Percentiles rank a stretch among this genome's conserved stretches.
These are phyloP conservation scores for Napeogenes inachia DNA, from an alignment of 2,888 invertebrate species.

Conservation along the genomic window DNA sequence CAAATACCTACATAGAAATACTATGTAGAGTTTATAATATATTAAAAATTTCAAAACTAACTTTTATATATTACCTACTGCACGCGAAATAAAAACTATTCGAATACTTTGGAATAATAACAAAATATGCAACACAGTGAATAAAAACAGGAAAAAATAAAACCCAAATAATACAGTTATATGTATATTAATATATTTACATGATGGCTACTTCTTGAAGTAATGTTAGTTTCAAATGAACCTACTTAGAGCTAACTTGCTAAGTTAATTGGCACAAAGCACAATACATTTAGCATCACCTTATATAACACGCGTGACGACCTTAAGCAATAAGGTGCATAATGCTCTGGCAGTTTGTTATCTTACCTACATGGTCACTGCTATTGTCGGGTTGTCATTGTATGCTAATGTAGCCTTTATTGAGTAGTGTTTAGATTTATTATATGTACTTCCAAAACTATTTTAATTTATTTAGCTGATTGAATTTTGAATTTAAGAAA, in stretches of 20 bases:
- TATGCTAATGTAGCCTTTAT: neutral
- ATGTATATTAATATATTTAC: no score
- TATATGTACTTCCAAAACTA: neutral
- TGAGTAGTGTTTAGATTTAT: neutral
- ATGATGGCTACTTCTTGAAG: no score
- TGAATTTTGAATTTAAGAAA: neutral
- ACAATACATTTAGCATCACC: constrained; percentile 28
- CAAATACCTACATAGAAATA: no score
- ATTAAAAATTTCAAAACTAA: no score
- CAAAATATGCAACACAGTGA: no score
- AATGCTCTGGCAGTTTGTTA: neutral
- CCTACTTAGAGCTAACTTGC: constrained; percentile 17
- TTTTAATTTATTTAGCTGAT: neutral
- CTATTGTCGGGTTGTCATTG: neutral
- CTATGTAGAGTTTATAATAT: no score
- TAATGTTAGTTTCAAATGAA: neutral
- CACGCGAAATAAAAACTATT: no score
- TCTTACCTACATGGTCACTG: neutral
- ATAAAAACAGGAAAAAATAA: constrained; percentile 7
- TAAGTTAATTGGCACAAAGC: constrained; percentile 29
- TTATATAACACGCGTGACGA: constrained; percentile 9
- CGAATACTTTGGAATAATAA: no score
- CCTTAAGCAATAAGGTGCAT: neutral
- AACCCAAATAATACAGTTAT: no score
- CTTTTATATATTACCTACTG: no score